Evolutionary conservation across 23 tunicate species (phyloP).

Genomic region (Oikopleura dioica): DNA sequence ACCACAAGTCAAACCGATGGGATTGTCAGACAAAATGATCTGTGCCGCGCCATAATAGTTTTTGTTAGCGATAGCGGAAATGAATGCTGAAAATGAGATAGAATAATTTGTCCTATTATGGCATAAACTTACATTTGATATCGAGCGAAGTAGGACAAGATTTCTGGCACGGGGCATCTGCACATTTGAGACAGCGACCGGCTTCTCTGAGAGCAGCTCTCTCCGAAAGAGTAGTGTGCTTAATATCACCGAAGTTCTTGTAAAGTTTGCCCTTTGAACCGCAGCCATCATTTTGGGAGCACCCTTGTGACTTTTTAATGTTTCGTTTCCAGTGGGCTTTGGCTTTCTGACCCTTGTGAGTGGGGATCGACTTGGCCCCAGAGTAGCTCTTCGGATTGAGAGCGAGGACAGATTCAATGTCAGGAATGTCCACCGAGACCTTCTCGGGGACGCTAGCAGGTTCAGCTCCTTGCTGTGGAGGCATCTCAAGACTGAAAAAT

Average conservation of each 20-base stretch:
- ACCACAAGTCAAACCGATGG: slow-evolving; percentile 92
- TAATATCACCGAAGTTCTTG: slow-evolving; percentile 85
- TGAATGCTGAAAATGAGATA: slow-evolving; percentile 12
- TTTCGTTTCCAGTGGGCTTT: slow-evolving; percentile 91
- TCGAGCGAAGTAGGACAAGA: slow-evolving; percentile 95
- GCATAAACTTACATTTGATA: slow-evolving; percentile 19
- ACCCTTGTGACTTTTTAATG: slow-evolving; percentile 29
- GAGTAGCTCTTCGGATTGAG: background rate
- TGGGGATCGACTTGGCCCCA: background rate
- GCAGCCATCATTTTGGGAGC: background rate
- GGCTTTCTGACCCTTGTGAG: slow-evolving; percentile 21
- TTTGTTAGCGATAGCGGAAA: slow-evolving; percentile 15
- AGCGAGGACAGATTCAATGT: background rate
- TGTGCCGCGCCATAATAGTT: slow-evolving; percentile 95
- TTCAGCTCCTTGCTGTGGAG: too few relatives aligned
- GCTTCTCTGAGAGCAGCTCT: slow-evolving; percentile 91
- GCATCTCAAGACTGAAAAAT: too few relatives aligned
- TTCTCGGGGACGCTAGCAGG: too few relatives aligned
- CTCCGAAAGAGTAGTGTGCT: slow-evolving; percentile 90
- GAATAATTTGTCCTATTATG: too few relatives aligned
- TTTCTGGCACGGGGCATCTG: slow-evolving; percentile 97
- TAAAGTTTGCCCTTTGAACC: background rate
- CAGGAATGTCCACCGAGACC: background rate
- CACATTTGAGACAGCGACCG: slow-evolving; percentile 87
- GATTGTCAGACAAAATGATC: slow-evolving; percentile 82